Conservation (phyloP, 2,113 vertebrate species). For the Vicugna pacos region DNA sequence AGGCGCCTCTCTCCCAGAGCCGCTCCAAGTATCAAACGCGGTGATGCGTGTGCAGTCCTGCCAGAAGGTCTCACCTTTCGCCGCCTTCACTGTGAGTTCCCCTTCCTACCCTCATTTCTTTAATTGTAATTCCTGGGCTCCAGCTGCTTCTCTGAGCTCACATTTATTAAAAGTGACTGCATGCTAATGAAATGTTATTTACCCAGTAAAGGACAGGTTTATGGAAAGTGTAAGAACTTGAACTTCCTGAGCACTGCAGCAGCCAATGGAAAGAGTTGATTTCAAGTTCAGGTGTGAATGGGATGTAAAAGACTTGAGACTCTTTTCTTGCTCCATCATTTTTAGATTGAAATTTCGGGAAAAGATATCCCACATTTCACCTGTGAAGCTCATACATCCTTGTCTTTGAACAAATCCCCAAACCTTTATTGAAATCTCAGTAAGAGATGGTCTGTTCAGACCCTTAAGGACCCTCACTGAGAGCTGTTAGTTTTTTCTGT, state of each 20-base stretch:
- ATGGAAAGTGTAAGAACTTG: not conserved
- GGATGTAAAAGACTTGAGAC: not conserved
- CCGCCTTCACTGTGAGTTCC: not conserved
- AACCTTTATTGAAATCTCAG: not conserved
- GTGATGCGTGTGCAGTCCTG: accelerated
- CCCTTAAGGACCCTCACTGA: not conserved
- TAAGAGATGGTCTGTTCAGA: not conserved
- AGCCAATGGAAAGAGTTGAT: not conserved
- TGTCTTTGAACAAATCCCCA: not conserved
- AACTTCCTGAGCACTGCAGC: not conserved
- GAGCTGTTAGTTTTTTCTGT: not conserved
- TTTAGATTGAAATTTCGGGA: not conserved
- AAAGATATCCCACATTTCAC: not conserved
- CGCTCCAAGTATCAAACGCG: accelerated
- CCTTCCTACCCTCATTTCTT: not conserved
- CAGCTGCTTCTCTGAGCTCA: not conserved
- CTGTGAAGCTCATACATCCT: not conserved
- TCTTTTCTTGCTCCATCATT: not conserved
- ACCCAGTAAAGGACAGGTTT: not conserved
- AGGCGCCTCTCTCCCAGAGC: not conserved
- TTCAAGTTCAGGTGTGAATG: not conserved
- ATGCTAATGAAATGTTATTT: not conserved
- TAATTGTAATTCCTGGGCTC: not conserved
- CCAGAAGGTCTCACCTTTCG: accelerated
- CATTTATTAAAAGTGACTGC: not conserved